phyloP scores from a whole-genome alignment of 2,113 vertebrate genomes.

The Apeltes quadracus region DNA sequence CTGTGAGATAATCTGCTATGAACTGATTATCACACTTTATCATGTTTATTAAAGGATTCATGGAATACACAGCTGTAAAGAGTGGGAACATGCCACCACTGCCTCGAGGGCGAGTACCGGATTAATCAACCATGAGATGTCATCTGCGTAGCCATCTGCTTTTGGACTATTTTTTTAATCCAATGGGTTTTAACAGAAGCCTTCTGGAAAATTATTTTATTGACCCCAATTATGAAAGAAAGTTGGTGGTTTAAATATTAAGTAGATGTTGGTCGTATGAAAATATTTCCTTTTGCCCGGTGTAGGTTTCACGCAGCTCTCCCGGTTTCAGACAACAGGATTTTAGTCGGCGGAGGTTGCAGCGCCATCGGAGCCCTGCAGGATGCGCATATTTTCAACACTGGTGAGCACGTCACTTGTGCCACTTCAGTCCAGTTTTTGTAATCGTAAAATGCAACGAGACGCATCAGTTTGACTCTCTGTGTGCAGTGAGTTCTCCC shows the following conservation, averaged over 20 bases:
- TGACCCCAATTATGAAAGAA: background rate
- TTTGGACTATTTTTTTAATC: background rate
- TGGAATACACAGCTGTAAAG: conserved; percentile 89
- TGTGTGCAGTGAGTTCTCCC: background rate
- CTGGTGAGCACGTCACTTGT: conserved; percentile 74
- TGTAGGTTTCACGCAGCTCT: conserved; percentile 88
- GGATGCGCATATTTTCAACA: conserved; percentile 84
- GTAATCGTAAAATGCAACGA: background rate
- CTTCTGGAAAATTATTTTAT: background rate
- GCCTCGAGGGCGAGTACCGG: conserved; percentile 84
- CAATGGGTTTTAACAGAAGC: background rate
- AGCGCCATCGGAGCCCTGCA: conserved; percentile 83
- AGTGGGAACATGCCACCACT: conserved; percentile 76
- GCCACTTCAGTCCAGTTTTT: background rate
- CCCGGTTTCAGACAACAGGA: conserved; percentile 82
- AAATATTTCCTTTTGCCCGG: background rate
- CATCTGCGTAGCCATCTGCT: conserved; percentile 48
- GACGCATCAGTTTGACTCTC: background rate
- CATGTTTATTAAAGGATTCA: conserved; percentile 78
- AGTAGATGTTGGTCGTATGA: background rate
- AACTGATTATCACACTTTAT: background rate
- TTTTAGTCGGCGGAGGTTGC: conserved; percentile 88
- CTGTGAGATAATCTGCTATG: conserved; percentile 6
- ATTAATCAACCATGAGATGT: conserved; percentile 50
- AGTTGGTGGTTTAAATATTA: background rate